These are phyloP conservation scores for Pachymerium ferrugineum DNA, from an alignment of 2,888 invertebrate species.

Conservation along the genomic window DNA sequence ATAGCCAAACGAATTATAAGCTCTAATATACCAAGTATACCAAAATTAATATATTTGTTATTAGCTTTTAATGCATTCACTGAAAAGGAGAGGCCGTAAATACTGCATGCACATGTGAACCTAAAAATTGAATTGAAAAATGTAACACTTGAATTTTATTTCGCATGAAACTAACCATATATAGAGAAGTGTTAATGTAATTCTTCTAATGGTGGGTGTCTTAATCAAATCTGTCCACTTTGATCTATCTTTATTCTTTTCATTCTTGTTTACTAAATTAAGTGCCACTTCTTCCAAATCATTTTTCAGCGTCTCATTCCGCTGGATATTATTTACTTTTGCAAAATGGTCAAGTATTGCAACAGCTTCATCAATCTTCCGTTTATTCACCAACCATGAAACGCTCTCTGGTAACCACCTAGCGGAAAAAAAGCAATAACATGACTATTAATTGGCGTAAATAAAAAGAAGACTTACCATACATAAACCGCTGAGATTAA, in stretches of 20 bases:
- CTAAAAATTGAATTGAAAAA: background rate
- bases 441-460: background rate
- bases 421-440: background rate
- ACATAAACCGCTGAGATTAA: conserved; percentile 23
- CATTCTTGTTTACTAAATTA: background rate
- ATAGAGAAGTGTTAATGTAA: conserved; percentile 6
- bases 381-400: conserved; percentile 39
- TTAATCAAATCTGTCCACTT: background rate
- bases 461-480: background rate
- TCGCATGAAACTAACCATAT: background rate
- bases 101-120: conserved; percentile 14
- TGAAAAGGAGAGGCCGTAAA: conserved; percentile 6
- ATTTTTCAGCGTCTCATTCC: background rate
- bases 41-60: conserved; percentile 30
- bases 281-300: background rate
- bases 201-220: background rate
- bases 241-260: background rate
- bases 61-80: background rate
- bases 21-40: conserved; percentile 28
- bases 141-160: background rate
- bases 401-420: conserved; percentile 40
- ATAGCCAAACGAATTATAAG: background rate
- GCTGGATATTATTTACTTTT: background rate
- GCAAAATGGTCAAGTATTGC: conserved; percentile 36
- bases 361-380: conserved; percentile 37